Percentiles rank a stretch among this genome's conserved stretches.
Evolutionary conservation across 2,113 vertebrate genomes (phyloP).

Genomic region (Cyprinodon variegatus): DNA sequence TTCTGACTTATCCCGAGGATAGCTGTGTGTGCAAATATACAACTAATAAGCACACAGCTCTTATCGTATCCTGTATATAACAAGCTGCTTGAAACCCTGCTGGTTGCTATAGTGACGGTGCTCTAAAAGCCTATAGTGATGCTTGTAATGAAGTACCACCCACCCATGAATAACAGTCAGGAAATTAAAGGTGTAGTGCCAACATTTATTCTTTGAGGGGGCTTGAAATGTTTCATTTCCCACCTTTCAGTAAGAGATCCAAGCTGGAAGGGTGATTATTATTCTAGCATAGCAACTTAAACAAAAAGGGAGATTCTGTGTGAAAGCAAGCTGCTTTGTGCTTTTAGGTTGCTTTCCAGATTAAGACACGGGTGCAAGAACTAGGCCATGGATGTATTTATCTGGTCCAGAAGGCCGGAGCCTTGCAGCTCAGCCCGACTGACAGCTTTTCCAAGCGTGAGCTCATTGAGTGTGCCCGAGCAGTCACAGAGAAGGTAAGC

Average conservation of each 20-base stretch:
- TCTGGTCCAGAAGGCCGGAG: conserved; percentile 97
- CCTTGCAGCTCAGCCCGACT: conserved; percentile 94
- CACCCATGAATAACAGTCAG: conserved; percentile 73
- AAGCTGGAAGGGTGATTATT: conserved; percentile 42
- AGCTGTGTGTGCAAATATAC: conserved; percentile 50
- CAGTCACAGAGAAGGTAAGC: conserved; percentile 95
- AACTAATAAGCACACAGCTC: conserved; percentile 53
- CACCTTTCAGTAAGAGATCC: conserved; percentile 44
- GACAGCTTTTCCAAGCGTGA: conserved; percentile 97
- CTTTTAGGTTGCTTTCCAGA: conserved; percentile 94
- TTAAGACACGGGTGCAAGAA: conserved; percentile 92
- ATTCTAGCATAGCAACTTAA: conserved; percentile 14
- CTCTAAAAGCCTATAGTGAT: conserved; percentile 73
- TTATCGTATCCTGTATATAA: conserved; percentile 70
- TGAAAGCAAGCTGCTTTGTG: conserved; percentile 30
- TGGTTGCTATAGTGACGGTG: conserved; percentile 78
- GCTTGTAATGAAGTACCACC: conserved; percentile 76
- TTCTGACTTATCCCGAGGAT: conserved; percentile 22
- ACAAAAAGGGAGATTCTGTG: conserved; percentile 14
- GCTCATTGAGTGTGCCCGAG: conserved; percentile 93
- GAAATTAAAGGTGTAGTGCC: conserved; percentile 73
- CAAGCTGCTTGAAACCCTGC: conserved; percentile 58
- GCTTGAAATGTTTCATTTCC: conserved; percentile 59
- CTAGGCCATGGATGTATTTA: conserved; percentile 97
- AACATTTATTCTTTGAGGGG: conserved; percentile 58